Evolutionary conservation across 2,113 vertebrate species (phyloP).

Genomic region (Leucosticte australis): DNA sequence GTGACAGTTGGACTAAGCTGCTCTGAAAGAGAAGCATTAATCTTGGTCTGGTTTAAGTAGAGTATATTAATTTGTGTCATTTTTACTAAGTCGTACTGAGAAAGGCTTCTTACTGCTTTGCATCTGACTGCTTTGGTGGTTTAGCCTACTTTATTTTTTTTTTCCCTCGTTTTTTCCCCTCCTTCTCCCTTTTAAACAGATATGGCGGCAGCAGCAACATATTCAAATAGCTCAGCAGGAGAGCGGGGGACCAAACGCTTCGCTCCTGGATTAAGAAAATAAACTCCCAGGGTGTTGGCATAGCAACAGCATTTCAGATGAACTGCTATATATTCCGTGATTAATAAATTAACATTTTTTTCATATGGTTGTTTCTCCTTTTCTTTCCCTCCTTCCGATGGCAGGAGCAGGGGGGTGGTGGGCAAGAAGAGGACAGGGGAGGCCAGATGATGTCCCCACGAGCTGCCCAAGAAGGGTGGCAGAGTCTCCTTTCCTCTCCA

Average conservation of each 20-base stretch:
- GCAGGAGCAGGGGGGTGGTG: background rate
- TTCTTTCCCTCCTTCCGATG: slow-evolving; percentile 37
- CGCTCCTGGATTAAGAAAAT: slow-evolving; percentile 95
- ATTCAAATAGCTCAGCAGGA: slow-evolving; percentile 88
- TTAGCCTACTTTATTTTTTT: slow-evolving; percentile 56
- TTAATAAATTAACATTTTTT: slow-evolving; percentile 90
- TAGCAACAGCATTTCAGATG: slow-evolving; percentile 90
- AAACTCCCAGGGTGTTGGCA: slow-evolving; percentile 97
- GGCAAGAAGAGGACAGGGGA: background rate
- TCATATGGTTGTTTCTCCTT: slow-evolving; percentile 75
- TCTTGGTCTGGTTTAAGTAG: slow-evolving; percentile 99
- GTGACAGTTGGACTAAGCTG: slow-evolving; percentile 98
- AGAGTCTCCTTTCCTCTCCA: background rate
- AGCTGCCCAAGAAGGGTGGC: background rate
- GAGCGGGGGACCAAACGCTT: slow-evolving; percentile 87
- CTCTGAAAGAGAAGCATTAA: slow-evolving; percentile 97
- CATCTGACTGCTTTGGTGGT: slow-evolving; percentile 79
- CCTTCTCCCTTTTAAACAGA: slow-evolving; percentile 71
- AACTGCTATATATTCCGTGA: slow-evolving; percentile 83
- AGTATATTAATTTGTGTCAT: slow-evolving; percentile 99
- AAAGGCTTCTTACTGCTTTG: slow-evolving; percentile 86
- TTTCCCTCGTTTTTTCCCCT: background rate
- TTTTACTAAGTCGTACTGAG: slow-evolving; percentile 92
- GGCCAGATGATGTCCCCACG: background rate
- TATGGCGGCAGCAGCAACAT: slow-evolving; percentile 70